phyloP scores from a whole-genome alignment of 1,140 invertebrate genomes.

The Pemphigus obesinymphae region DNA sequence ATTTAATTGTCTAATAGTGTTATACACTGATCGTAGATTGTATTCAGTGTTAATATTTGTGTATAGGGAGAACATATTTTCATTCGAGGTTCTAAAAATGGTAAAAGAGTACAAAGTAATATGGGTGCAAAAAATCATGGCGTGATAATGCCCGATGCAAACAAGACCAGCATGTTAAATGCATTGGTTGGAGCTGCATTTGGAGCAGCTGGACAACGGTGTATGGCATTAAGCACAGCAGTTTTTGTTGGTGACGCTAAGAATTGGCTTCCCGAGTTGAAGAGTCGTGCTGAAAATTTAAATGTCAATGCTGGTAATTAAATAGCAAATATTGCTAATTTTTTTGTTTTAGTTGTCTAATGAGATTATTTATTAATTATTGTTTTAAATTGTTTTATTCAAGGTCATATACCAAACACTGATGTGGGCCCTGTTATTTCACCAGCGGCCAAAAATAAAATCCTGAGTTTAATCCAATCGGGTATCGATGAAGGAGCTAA shows the following conservation, averaged over 20 bases:
- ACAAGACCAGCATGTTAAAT: slow-evolving; percentile 93
- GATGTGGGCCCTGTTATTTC: slow-evolving; percentile 98
- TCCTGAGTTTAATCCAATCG: slow-evolving; percentile 78
- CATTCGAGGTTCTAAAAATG: slow-evolving; percentile 75
- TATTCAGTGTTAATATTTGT: neutral
- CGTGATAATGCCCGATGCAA: slow-evolving; percentile 92
- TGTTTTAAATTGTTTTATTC: slow-evolving; percentile 11
- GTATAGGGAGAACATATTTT: slow-evolving; percentile 93
- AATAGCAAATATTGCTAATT: neutral
- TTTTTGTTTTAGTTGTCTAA: neutral
- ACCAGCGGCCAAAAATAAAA: slow-evolving; percentile 80
- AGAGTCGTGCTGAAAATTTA: slow-evolving; percentile 78
- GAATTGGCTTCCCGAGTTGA: slow-evolving; percentile 91
- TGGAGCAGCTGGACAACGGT: slow-evolving; percentile 89
- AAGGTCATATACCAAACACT: slow-evolving; percentile 83
- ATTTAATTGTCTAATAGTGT: neutral
- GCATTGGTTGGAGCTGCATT: slow-evolving; percentile 94
- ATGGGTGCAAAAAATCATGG: slow-evolving; percentile 99
- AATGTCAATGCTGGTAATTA: slow-evolving; percentile 80
- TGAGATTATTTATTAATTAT: neutral
- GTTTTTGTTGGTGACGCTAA: slow-evolving; percentile 93
- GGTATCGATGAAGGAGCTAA: slow-evolving; percentile 86
- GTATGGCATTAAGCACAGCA: slow-evolving; percentile 97
- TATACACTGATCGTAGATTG: neutral
- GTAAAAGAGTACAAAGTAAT: slow-evolving; percentile 96